phyloP scores from a whole-genome alignment of 2,797 vertebrate genomes.

The Gallinago nigripennis region DNA sequence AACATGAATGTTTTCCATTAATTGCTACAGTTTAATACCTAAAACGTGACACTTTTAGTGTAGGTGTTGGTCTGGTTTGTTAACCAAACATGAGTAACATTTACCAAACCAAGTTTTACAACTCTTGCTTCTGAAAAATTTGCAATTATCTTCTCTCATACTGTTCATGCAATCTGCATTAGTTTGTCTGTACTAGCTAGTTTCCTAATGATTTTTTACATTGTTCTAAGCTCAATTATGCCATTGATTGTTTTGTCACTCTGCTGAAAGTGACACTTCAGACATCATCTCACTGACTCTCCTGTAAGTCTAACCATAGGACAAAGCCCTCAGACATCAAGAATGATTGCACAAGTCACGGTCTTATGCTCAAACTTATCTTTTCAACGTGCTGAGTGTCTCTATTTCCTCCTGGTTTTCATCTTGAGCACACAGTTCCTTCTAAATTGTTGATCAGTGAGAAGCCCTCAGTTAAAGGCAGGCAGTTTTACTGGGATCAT shows the following conservation, averaged over 20 bases:
- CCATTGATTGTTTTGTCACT: neutral
- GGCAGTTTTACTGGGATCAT: neutral
- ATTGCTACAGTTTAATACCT: neutral
- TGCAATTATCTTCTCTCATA: neutral
- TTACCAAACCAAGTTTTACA: neutral
- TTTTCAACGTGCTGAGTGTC: neutral
- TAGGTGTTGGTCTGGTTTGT: neutral
- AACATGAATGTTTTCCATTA: neutral
- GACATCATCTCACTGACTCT: neutral
- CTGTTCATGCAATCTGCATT: neutral
- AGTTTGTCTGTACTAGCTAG: neutral
- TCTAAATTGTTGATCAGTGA: neutral
- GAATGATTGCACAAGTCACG: neutral
- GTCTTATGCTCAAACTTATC: neutral
- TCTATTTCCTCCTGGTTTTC: neutral
- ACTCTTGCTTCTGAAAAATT: neutral
- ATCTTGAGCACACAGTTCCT: neutral
- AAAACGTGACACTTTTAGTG: neutral
- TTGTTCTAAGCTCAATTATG: neutral
- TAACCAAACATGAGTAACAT: neutral
- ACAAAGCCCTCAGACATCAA: neutral
- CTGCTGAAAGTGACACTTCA: neutral
- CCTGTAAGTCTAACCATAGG: fast-evolving
- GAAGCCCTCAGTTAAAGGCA: neutral
- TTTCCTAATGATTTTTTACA: neutral